Base-by-base conservation (phyloP, 2,888 invertebrate genomes). In the Stenotaenia linearis region DNA sequence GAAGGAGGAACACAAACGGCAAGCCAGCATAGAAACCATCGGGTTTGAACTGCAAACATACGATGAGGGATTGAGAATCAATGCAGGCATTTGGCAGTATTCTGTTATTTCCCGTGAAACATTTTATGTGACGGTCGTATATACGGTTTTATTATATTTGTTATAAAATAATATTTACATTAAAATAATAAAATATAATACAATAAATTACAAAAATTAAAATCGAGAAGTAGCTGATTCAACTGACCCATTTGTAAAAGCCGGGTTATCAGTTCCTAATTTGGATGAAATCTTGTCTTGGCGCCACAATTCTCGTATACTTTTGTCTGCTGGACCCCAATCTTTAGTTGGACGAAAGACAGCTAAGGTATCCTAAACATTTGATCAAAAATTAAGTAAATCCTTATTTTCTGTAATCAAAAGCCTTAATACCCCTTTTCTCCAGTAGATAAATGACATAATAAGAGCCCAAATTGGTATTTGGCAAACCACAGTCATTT, bases 391-490 rank as follows among this genome's bases (percentile, higher is more conserved):
- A 30, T 79, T 61, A 78, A 78, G 7, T 10, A 40, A 2, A 2
- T 40, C 15, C n/a, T n/a, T n/a, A n/a, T n/a, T 40, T 32, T 32
- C 15, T 12, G 15, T 12, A 40, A 40, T 15, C n/a, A n/a, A n/a
- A n/a, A 40, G 2, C 9, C 80, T 81, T n/a, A n/a, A n/a, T 77
- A 82, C 82, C 69, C 81, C 80, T 78, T 79, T 74, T 18, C 77
- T 80, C 15, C 81, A 81, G 78, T 82, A 80, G 75, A 77, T 81
- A 10, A 77, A 75, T 15, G 83, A 45, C 0, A 80, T 80, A 4
- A 82, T 37, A 9, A 81, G 35, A 21, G 82, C 82, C 82, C 83
- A 83, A 6, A 83, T 21, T 7, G 83, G 83, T 56, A 84, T 83
- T 79, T 84, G 83, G 18, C 83, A 75, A 0, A 84, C 80, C 21